phyloP scores from a whole-genome alignment of 2,888 invertebrate genomes.

The Operophtera brumata region DNA sequence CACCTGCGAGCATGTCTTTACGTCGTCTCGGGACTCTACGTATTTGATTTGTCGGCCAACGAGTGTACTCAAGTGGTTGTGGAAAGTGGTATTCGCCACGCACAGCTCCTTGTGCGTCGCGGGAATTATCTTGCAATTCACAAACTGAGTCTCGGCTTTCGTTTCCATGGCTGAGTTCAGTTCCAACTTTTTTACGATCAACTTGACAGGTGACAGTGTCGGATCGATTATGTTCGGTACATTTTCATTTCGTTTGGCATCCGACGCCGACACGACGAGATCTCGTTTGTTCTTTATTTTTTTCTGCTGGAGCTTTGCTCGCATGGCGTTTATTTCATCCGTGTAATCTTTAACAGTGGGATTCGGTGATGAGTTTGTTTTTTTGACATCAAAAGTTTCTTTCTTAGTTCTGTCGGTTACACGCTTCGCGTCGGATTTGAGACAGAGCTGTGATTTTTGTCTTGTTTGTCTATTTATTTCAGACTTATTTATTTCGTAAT shows the following conservation, averaged over 20 bases:
- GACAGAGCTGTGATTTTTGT: slow-evolving; percentile 73
- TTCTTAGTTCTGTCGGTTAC: slow-evolving; percentile 67
- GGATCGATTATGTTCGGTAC: slow-evolving; percentile 60
- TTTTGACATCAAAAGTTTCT: slow-evolving; percentile 66
- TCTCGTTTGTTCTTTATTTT: slow-evolving; percentile 71
- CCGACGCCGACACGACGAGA: slow-evolving; percentile 50
- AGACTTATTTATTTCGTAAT: slow-evolving; percentile 57
- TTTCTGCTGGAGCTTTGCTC: slow-evolving; percentile 75
- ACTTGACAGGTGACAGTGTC: slow-evolving; percentile 72
- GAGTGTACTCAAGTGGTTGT: slow-evolving; percentile 77
- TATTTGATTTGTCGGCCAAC: slow-evolving; percentile 74
- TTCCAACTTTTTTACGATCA: slow-evolving; percentile 75
- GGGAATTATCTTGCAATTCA: slow-evolving; percentile 75
- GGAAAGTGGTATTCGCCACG: slow-evolving; percentile 73
- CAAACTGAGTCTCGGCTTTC: slow-evolving; percentile 65
- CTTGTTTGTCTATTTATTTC: slow-evolving; percentile 68
- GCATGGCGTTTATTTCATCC: slow-evolving; percentile 74
- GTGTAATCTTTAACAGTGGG: slow-evolving; percentile 69
- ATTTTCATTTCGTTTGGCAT: slow-evolving; percentile 62
- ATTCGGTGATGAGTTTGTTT: slow-evolving; percentile 56
- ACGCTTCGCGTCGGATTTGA: slow-evolving; percentile 66
- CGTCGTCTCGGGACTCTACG: slow-evolving; percentile 67
- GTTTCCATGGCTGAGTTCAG: slow-evolving; percentile 71
- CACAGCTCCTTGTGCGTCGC: slow-evolving; percentile 72
- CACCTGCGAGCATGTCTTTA: slow-evolving; percentile 63